phyloP scores from a whole-genome alignment of 1,140 invertebrate genomes.

The Mizuhopecten yessoensis region DNA sequence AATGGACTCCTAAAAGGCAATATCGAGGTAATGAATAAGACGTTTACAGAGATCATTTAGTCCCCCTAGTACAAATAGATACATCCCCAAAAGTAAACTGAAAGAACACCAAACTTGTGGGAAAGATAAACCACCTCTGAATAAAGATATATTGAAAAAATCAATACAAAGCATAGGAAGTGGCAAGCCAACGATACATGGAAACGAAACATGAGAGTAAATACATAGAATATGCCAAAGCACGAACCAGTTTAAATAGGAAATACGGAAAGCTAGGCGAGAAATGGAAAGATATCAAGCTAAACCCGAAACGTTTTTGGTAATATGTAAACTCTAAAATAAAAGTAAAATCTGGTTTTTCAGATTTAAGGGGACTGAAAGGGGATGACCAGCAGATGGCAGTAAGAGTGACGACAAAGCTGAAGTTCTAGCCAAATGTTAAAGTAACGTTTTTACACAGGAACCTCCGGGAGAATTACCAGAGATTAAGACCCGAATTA shows the following conservation, averaged over 20 bases:
- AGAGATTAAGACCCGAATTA: neutral
- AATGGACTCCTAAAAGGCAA: neutral
- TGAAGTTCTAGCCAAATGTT: slow-evolving; percentile 36
- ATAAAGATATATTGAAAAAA: too few relatives aligned
- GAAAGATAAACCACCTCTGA: slow-evolving; percentile 40
- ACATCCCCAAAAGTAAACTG: too few relatives aligned
- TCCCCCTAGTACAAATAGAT: neutral
- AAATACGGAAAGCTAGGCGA: neutral
- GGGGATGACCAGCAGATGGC: neutral
- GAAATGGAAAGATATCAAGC: neutral
- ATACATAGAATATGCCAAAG: slow-evolving; percentile 40
- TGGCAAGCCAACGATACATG: slow-evolving; percentile 50
- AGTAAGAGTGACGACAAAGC: slow-evolving; percentile 43
- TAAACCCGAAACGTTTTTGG: neutral
- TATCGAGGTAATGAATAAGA: neutral
- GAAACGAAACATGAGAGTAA: neutral
- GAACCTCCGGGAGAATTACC: slow-evolving; percentile 44
- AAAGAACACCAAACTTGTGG: neutral
- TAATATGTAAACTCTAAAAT: slow-evolving; percentile 20
- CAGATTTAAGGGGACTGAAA: slow-evolving; percentile 9
- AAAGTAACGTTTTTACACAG: slow-evolving; percentile 26
- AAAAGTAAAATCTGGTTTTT: slow-evolving; percentile 44
- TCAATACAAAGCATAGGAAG: slow-evolving; percentile 36
- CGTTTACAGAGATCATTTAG: neutral
- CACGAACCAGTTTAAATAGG: slow-evolving; percentile 13